Evolutionary conservation across 64 coral and sea anemone genomes (phyloP).

Genomic region (Dendronephthya gigantea): DNA sequence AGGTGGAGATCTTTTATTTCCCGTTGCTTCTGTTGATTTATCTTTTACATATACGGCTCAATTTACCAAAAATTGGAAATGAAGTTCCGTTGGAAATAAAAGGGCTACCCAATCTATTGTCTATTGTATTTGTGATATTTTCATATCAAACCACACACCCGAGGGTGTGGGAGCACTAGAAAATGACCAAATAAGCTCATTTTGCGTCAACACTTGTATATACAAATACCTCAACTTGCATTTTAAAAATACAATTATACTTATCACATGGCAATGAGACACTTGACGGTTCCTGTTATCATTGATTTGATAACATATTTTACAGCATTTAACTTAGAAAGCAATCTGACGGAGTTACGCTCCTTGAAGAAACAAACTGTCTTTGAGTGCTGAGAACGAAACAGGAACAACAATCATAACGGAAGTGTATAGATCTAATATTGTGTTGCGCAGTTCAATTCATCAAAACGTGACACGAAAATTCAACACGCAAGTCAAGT

Average conservation of each 20-base stretch:
- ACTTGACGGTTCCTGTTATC: slow-evolving; percentile 2
- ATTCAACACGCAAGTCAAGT: not conserved
- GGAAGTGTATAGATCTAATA: not conserved
- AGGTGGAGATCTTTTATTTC: no score
- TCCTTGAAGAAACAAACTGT: not conserved
- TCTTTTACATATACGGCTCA: not conserved
- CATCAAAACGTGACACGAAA: not conserved
- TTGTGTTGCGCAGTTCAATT: not conserved
- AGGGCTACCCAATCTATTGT: not conserved
- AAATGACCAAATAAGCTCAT: not conserved
- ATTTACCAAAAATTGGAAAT: not conserved
- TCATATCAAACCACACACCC: not conserved
- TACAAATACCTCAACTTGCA: not conserved
- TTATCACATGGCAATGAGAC: not conserved
- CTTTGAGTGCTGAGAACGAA: not conserved
- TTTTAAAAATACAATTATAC: not conserved
- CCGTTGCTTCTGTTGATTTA: no score
- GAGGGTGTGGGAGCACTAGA: not conserved
- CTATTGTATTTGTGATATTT: not conserved
- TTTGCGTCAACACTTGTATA: not conserved
- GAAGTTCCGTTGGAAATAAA: not conserved
- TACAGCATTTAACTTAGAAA: not conserved
- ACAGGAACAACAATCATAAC: not conserved
- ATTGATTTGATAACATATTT: not conserved
- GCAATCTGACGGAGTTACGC: not conserved